Evolutionary conservation across 2,797 vertebrate genomes (phyloP).

Genomic region (Huso huso): DNA sequence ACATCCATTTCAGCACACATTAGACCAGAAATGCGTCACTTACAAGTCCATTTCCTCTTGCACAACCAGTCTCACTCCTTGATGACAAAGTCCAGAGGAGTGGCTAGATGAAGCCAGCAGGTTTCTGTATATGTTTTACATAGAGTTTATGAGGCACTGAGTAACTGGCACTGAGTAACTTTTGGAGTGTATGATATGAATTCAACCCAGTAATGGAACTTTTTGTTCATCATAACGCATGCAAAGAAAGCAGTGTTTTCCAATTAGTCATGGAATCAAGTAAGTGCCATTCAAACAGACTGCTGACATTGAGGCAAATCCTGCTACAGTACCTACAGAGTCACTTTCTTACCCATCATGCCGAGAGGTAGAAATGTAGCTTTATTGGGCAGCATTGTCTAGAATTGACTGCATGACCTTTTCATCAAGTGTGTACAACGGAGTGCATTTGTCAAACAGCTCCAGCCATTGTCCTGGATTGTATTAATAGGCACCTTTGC

Average conservation of each 20-base stretch:
- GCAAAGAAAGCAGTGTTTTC: slow-evolving; percentile 32
- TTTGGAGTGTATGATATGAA: slow-evolving; percentile 20
- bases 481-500: neutral
- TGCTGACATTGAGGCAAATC: neutral
- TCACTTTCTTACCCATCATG: neutral
- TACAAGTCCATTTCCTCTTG: too few relatives aligned
- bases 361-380: too few relatives aligned
- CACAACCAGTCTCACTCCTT: too few relatives aligned
- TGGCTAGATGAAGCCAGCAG: too few relatives aligned
- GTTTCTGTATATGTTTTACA: too few relatives aligned
- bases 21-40: too few relatives aligned
- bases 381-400: neutral
- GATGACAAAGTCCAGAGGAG: too few relatives aligned
- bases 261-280: slow-evolving; percentile 28
- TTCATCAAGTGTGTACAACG: neutral
- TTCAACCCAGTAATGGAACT: slow-evolving; percentile 55
- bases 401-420: neutral
- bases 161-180: neutral
- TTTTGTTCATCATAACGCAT: slow-evolving; percentile 28
- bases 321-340: neutral
- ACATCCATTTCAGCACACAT: too few relatives aligned
- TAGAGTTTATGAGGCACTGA: too few relatives aligned
- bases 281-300: neutral
- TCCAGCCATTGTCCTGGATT: neutral
- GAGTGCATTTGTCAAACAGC: neutral